Evolutionary conservation across 2,113 vertebrate genomes (phyloP).

Genomic region (Rafetus swinhoei): DNA sequence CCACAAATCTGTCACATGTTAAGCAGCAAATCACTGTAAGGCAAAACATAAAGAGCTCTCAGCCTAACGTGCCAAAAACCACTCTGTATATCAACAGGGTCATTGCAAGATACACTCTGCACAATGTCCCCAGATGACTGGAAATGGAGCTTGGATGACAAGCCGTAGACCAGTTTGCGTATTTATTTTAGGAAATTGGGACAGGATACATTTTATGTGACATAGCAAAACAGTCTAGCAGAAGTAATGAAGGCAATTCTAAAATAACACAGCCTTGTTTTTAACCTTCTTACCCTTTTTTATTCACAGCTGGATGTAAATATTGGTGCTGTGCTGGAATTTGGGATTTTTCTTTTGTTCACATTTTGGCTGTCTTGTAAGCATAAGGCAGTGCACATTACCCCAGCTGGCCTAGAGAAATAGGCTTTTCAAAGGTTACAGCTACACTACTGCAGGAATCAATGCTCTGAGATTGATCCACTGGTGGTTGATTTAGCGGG

Average conservation of each 20-base stretch:
- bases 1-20: conserved; percentile 33
- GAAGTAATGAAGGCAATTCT: conserved; percentile 39
- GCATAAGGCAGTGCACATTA: not conserved
- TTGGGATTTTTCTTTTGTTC: conserved; percentile 6
- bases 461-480: too few relatives aligned
- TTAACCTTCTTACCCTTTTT: not conserved
- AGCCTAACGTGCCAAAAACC: conserved; percentile 44
- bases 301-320: not conserved
- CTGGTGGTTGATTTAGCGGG: too few relatives aligned
- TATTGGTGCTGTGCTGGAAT: not conserved
- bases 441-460: too few relatives aligned
- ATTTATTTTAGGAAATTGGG: conserved; percentile 68
- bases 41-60: conserved; percentile 54
- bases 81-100: not conserved
- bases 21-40: conserved; percentile 52
- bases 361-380: not conserved
- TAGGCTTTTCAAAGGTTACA: not conserved
- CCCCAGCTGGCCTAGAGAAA: not conserved
- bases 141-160: conserved; percentile 60
- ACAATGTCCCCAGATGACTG: conserved; percentile 40
- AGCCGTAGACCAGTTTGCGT: not conserved
- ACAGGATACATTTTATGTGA: conserved; percentile 19
- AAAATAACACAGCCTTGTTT: not conserved
- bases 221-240: conserved; percentile 20
- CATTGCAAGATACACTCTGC: not conserved